Conservation (phyloP, 2,888 invertebrate genomes). For the Ophioninae sp. region DNA sequence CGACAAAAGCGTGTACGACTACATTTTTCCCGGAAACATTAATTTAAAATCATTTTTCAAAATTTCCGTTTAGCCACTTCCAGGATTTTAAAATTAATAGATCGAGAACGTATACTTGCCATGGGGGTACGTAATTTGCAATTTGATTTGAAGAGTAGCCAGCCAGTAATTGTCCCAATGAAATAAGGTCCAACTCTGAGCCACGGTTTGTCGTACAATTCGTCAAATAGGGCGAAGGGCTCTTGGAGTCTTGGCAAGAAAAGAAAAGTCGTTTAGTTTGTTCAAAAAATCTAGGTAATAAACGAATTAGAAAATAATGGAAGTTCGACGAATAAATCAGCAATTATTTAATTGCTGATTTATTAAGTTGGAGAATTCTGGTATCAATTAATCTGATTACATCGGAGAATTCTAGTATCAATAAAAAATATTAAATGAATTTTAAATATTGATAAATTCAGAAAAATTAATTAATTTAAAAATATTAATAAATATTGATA, state of each 20-base stretch:
- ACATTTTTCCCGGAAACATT: background rate
- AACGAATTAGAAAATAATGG: background rate
- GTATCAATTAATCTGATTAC: too few species aligned
- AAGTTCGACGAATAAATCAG: too few species aligned
- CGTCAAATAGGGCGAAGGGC: constrained; percentile 92
- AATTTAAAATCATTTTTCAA: background rate
- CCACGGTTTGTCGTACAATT: constrained; percentile 93
- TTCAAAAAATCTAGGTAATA: background rate
- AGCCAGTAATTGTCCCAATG: constrained; percentile 90
- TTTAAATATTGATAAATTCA: too few species aligned
- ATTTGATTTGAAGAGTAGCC: constrained; percentile 86
- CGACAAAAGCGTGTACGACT: too few species aligned
- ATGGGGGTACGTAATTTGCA: constrained; percentile 82
- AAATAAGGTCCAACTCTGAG: constrained; percentile 91
- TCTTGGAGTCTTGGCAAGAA: constrained; percentile 84
- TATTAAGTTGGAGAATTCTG: too few species aligned
- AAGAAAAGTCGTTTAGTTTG: background rate
- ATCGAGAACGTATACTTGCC: constrained; percentile 64
- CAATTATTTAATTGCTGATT: too few species aligned
- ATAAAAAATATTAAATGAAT: too few species aligned
- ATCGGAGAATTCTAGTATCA: too few species aligned
- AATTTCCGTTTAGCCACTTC: background rate
- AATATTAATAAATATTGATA: too few species aligned
- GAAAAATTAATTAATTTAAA: too few species aligned
- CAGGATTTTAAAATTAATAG: background rate